phyloP scores from a whole-genome alignment of 1,140 invertebrate species.

The Dolichoris vasculosae region DNA sequence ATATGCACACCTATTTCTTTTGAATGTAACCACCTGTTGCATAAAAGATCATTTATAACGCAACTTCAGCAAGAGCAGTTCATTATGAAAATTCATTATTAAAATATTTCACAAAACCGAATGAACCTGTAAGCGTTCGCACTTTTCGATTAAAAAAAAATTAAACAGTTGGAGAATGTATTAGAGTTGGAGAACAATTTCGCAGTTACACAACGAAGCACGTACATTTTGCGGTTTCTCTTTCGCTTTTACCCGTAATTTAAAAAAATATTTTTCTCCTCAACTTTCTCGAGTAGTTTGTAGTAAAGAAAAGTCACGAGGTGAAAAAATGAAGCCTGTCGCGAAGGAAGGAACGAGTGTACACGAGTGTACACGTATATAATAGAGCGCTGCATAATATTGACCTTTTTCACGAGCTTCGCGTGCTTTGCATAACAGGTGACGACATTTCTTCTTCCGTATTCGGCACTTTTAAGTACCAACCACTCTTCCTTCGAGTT shows the following conservation, averaged over 20 bases:
- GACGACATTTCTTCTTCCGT: constrained; percentile 23
- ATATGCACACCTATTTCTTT: background rate
- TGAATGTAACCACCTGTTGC: background rate
- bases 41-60: background rate
- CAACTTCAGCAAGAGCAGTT: background rate
- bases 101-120: background rate
- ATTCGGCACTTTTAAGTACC: background rate
- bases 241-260: background rate
- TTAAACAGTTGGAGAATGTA: background rate
- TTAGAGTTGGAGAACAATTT: background rate
- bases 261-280: background rate
- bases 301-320: background rate
- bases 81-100: background rate
- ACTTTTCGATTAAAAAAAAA: background rate
- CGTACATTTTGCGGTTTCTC: background rate
- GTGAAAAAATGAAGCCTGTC: background rate
- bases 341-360: background rate
- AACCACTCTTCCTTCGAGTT: background rate
- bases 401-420: constrained; percentile 21
- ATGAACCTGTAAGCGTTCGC: background rate
- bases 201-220: background rate
- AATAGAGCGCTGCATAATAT: background rate
- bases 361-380: background rate
- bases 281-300: background rate
- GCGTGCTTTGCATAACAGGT: constrained; percentile 35